A percentile compares a stretch with the other conserved stretches of the same genome.
phyloP scores from a whole-genome alignment of 2,888 invertebrate genomes.

The Lasioglossum malachurum region DNA sequence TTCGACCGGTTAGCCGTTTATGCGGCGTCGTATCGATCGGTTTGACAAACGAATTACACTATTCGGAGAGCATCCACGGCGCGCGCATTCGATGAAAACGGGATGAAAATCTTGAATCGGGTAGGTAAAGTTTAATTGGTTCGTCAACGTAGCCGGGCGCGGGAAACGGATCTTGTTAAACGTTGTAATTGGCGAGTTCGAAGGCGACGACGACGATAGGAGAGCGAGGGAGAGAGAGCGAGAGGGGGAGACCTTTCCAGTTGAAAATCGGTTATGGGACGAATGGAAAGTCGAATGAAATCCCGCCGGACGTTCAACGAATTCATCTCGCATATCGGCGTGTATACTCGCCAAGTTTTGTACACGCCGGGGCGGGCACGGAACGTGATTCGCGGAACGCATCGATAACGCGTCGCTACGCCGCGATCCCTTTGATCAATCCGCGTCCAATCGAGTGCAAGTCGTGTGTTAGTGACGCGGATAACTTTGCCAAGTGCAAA shows the following conservation, averaged over 20 bases:
- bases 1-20: slow-evolving; percentile 23
- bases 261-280: background rate
- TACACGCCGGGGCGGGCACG: background rate
- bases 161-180: slow-evolving; percentile 20
- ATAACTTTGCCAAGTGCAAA: slow-evolving; percentile 64
- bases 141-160: background rate
- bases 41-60: background rate
- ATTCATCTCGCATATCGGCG: slow-evolving; percentile 14
- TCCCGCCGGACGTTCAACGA: background rate
- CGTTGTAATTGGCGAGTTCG: slow-evolving; percentile 20
- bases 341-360: background rate
- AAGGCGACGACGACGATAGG: background rate
- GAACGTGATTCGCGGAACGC: slow-evolving; percentile 39
- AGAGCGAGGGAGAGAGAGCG: background rate
- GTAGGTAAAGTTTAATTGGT: slow-evolving; percentile 25
- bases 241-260: background rate
- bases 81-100: background rate
- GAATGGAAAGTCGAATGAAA: slow-evolving; percentile 17
- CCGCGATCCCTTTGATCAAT: slow-evolving; percentile 68
- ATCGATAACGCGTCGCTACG: slow-evolving; percentile 39
- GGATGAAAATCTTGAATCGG: background rate
- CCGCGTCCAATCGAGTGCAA: slow-evolving; percentile 47
- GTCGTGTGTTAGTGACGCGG: slow-evolving; percentile 40
- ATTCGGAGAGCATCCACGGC: background rate
- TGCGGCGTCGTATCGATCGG: background rate